Base-by-base conservation (phyloP, 2,888 invertebrate genomes). In the Melanostoma mellinum region DNA sequence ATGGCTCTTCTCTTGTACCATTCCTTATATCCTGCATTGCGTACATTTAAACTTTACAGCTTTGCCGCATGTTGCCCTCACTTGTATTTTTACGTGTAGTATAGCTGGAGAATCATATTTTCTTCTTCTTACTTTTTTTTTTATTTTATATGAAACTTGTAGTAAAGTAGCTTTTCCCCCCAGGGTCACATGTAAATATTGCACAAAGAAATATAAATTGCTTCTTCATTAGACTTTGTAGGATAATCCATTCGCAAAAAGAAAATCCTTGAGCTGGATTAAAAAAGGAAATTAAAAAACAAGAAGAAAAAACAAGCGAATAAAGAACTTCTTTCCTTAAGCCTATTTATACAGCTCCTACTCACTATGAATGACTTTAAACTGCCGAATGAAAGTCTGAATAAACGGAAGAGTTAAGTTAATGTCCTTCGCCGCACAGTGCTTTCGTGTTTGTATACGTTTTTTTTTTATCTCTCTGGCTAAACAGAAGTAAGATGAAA, bases 141-240 rank as follows among this genome's bases (percentile, higher is more conserved):
- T 20, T 20, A 20, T 20, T 20, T 20, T 20, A 20, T 20, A 20
- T 20, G 20, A 20, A 20, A 20, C 20, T 20, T 20, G 20, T 20
- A 20, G 20, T 20, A 20, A 20, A 20, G 20, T 20, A 20, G 20
- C 20, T 20, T 61, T 20, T n/a, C 10, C 36, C 52, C 38, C 38
- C 50, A 74, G 65, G 73, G 73, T 67, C 36, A 55, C 50, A 82
- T 75, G 72, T 53, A 79, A 84, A 79, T 84, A 84, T 69, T 74
- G 60, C 42, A 75, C 84, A 84, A 79, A 79, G 79, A 40, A 71
- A 58, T 60, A 71, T 61, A 84, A 79, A 79, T 79, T 71, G 74
- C 79, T 84, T 75, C 84, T 84, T 84, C 84, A 84, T 84, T 84
- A 79, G 84, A 75, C 84, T 84, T 75, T 84, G 84, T 74, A 75